Conservation (phyloP, 2,113 vertebrate genomes). For the Piprites chloris region DNA sequence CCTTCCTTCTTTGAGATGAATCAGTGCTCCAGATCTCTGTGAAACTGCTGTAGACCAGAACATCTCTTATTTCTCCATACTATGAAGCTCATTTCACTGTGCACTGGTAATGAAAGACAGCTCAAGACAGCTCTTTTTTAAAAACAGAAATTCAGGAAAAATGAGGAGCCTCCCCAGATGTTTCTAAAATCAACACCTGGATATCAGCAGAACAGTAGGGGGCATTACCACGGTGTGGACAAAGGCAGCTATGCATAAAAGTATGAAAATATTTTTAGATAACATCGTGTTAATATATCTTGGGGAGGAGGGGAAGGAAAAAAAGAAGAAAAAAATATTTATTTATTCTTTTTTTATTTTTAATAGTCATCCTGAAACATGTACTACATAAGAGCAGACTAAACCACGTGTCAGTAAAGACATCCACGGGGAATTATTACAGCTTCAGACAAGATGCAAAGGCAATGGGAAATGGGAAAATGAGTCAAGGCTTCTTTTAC, state of each 20-base stretch:
- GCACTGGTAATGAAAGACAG: not conserved
- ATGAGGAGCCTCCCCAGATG: not conserved
- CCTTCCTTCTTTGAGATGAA: not conserved
- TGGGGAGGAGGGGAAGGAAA: rapidly evolving
- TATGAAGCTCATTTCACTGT: not conserved
- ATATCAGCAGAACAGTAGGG: not conserved
- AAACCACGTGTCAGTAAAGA: not conserved
- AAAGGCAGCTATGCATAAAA: not conserved
- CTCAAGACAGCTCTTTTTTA: not conserved
- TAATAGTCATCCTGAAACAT: not conserved
- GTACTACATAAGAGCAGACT: not conserved
- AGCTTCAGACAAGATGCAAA: not conserved
- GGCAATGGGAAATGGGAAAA: not conserved
- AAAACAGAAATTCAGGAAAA: not conserved
- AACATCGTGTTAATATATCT: not conserved
- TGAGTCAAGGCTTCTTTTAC: not conserved
- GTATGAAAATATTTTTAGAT: not conserved
- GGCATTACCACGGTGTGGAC: not conserved
- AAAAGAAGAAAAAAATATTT: not conserved
- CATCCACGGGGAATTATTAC: not conserved
- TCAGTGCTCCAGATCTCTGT: not conserved
- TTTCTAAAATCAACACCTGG: not conserved
- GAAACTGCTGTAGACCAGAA: not conserved
- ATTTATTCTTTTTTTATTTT: not conserved
- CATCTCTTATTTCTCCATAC: not conserved